Percentiles rank a stretch among this genome's conserved stretches.
phyloP scores from a whole-genome alignment of 92 coral and sea anemone species.

The Montipora capitata region DNA sequence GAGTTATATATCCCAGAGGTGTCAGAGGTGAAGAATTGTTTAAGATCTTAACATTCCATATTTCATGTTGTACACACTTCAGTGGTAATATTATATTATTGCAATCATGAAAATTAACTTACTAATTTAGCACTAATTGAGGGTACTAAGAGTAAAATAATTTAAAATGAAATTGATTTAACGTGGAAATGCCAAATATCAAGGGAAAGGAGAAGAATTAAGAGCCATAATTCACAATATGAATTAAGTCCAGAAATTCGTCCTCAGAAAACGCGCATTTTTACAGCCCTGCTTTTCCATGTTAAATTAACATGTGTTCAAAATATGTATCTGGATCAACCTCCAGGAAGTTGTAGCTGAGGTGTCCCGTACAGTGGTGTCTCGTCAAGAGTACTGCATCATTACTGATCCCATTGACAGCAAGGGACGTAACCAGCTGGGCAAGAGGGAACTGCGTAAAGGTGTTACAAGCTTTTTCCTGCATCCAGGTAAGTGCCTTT shows the following conservation, averaged over 20 bases:
- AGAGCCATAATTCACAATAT: too few relatives aligned
- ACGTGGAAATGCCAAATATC: too few relatives aligned
- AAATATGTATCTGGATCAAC: not conserved
- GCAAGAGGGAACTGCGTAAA: conserved; percentile 84
- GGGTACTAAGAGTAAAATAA: too few relatives aligned
- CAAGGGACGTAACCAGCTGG: conserved; percentile 92
- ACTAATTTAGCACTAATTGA: too few relatives aligned
- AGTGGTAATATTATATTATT: too few relatives aligned
- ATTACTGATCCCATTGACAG: conserved; percentile 90
- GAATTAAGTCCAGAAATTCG: too few relatives aligned
- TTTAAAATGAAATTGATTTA: too few relatives aligned
- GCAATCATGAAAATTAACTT: too few relatives aligned
- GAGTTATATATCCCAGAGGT: conserved; percentile 97
- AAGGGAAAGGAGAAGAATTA: too few relatives aligned
- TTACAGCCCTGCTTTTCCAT: too few relatives aligned
- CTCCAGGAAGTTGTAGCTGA: conserved; percentile 81
- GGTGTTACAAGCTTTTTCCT: conserved; percentile 88
- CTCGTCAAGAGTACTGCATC: conserved; percentile 86
- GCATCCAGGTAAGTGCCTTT: conserved; percentile 83
- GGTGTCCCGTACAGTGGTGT: conserved; percentile 82
- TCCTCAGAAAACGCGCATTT: too few relatives aligned
- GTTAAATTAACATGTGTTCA: not conserved
- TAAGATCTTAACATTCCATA: not conserved
- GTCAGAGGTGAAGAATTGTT: conserved; percentile 70
- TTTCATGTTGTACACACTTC: not conserved